Percentiles rank a stretch among this genome's conserved stretches.
Conservation (phyloP, 2,888 invertebrate genomes). For the Noctuana brunneofusca region DNA sequence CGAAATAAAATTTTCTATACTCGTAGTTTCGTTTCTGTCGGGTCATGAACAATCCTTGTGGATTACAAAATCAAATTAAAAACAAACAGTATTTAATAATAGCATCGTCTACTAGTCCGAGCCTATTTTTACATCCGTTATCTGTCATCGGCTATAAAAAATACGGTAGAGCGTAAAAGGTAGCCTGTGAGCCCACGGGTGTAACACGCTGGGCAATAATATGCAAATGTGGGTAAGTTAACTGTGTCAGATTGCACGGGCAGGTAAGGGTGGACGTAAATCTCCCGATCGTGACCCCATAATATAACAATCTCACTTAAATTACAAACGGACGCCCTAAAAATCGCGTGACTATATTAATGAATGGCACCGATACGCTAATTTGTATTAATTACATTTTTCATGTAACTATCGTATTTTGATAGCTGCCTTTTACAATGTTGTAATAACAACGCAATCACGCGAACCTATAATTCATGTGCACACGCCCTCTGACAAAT, state of each 20-base stretch:
- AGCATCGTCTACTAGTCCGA: neutral
- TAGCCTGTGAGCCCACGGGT: slow-evolving; percentile 5
- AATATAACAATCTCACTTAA: slow-evolving; percentile 14
- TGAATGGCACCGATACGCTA: slow-evolving; percentile 33
- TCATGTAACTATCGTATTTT: slow-evolving; percentile 27
- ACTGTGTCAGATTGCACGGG: slow-evolving; percentile 18
- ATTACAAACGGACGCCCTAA: slow-evolving; percentile 13
- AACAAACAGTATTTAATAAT: slow-evolving; percentile 5
- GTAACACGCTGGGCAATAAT: slow-evolving; percentile 21
- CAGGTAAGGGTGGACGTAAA: slow-evolving; percentile 15
- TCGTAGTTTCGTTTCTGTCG: neutral
- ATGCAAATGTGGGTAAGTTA: slow-evolving; percentile 22
- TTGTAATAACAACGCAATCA: slow-evolving; percentile 27
- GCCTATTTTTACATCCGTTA: slow-evolving; percentile 15
- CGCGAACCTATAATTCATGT: slow-evolving; percentile 29
- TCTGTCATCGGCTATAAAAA: slow-evolving; percentile 25
- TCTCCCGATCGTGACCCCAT: slow-evolving; percentile 4
- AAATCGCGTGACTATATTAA: slow-evolving; percentile 19
- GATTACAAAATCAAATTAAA: slow-evolving; percentile 9
- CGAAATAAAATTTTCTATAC: too few species aligned
- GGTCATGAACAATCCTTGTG: neutral
- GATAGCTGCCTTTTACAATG: slow-evolving; percentile 17
- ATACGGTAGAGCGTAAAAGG: slow-evolving; percentile 19
- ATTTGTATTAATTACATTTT: slow-evolving; percentile 32
- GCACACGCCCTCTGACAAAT: slow-evolving; percentile 9